phyloP scores from a whole-genome alignment of 53 echinoderm and acorn worm genomes.

The Zoroaster sp. region DNA sequence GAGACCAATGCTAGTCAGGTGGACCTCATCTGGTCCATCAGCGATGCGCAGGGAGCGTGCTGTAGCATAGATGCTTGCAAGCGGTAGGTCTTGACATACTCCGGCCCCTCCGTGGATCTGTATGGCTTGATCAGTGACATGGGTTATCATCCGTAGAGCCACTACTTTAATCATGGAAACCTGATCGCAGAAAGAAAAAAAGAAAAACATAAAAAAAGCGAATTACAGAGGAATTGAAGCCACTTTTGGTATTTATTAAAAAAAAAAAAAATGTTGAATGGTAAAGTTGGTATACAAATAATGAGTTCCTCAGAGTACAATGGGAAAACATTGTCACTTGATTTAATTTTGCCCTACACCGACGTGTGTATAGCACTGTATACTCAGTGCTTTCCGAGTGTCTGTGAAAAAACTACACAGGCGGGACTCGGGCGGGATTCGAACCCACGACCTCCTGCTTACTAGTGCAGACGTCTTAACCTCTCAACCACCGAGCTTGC shows the following conservation, averaged over 20 bases:
- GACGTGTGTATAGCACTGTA: too few species aligned
- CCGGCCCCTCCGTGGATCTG: slow-evolving; percentile 97
- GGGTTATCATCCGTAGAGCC: slow-evolving; percentile 80
- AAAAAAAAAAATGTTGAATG: background rate
- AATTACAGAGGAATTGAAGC: background rate
- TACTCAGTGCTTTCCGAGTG: too few species aligned
- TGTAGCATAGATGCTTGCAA: slow-evolving; percentile 72
- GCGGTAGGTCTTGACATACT: slow-evolving; percentile 76
- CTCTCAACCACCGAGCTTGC: too few species aligned
- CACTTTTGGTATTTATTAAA: background rate
- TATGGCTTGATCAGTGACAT: slow-evolving; percentile 87
- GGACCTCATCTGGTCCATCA: slow-evolving; percentile 99
- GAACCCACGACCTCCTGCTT: too few species aligned
- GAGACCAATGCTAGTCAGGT: slow-evolving; percentile 74
- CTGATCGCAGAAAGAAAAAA: slow-evolving; percentile 36
- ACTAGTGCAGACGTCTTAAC: too few species aligned
- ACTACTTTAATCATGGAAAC: slow-evolving; percentile 96
- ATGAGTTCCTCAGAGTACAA: too few species aligned
- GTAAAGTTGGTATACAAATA: too few species aligned
- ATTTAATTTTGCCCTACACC: too few species aligned
- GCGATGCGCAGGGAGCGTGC: slow-evolving; percentile 88
- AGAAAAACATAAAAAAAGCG: background rate
- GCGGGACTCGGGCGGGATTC: too few species aligned
- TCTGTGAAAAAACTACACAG: too few species aligned
- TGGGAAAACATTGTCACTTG: too few species aligned